Percentiles rank a stretch among this genome's conserved stretches.
Conservation (phyloP, 2,888 invertebrate species). For the Balanococcus diminutus region DNA sequence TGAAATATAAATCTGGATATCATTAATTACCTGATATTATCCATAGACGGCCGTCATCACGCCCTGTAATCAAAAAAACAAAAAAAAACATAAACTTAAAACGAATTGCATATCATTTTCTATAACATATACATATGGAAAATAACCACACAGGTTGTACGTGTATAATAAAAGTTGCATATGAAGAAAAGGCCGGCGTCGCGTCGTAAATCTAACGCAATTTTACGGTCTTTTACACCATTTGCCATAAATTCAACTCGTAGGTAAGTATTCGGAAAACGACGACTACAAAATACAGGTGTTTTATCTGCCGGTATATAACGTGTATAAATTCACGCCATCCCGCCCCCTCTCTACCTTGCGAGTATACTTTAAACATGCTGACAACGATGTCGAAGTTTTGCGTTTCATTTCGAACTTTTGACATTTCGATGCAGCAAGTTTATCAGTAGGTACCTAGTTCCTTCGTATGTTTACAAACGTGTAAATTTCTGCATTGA, state of each 20-base stretch:
- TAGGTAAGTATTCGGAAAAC: background rate
- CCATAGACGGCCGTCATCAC: background rate
- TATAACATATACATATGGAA: too few relatives aligned
- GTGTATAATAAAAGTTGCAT: background rate
- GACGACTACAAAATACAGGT: background rate
- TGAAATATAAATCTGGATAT: too few relatives aligned
- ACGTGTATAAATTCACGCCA: background rate
- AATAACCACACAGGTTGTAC: background rate
- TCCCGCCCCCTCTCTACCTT: background rate
- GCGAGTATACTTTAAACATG: background rate
- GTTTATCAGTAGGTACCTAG: too few relatives aligned
- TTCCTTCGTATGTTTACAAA: slow-evolving; percentile 9
- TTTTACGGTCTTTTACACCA: background rate
- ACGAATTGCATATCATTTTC: background rate
- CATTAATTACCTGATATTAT: too few relatives aligned
- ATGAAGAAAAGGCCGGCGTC: background rate
- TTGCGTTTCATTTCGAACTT: background rate
- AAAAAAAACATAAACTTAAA: background rate
- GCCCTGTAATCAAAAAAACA: background rate
- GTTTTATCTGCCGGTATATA: background rate
- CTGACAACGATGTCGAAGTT: slow-evolving; percentile 6
- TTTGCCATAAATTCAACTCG: background rate
- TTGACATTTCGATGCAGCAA: background rate
- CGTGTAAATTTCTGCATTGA: slow-evolving; percentile 13
- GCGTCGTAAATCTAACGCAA: background rate